Percentiles rank a stretch among this genome's conserved stretches.
Evolutionary conservation across 2,797 vertebrate genomes (phyloP).

Genomic region (Sciaenops ocellatus): DNA sequence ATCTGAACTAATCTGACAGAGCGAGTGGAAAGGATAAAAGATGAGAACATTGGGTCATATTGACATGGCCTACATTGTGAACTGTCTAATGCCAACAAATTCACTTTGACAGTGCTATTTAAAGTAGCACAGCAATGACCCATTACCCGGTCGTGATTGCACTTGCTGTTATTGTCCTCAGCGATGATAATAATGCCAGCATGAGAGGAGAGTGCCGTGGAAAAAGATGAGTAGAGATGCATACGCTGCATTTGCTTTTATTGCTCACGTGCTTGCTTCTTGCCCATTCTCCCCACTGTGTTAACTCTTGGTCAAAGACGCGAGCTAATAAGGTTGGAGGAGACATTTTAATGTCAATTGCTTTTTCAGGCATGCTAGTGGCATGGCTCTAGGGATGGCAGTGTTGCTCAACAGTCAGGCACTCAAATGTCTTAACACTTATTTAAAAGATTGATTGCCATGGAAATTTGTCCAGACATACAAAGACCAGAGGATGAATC

Average conservation of each 20-base stretch:
- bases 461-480: neutral
- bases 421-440: neutral
- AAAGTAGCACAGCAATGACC: conserved; percentile 56
- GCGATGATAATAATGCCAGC: conserved; percentile 37
- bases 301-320: conserved; percentile 22
- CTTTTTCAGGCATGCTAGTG: no score
- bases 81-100: conserved; percentile 27
- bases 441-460: neutral
- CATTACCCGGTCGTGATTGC: conserved; percentile 49
- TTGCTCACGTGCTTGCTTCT: conserved; percentile 26
- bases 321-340: conserved; percentile 5
- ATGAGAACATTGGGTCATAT: conserved; percentile 7
- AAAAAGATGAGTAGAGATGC: conserved; percentile 21
- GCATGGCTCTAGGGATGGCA: neutral
- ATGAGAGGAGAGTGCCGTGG: conserved; percentile 15
- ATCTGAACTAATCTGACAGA: conserved; percentile 13
- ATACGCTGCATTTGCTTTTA: conserved; percentile 45
- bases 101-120: conserved; percentile 60
- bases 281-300: conserved; percentile 10
- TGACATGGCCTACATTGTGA: conserved; percentile 43
- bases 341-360: neutral
- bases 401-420: neutral
- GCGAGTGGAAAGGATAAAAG: conserved; percentile 29
- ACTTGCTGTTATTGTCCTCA: conserved; percentile 54
- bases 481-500: neutral